Evolutionary conservation across 1,140 invertebrate genomes (phyloP).

Genomic region (Acyrthosiphon pisum): DNA sequence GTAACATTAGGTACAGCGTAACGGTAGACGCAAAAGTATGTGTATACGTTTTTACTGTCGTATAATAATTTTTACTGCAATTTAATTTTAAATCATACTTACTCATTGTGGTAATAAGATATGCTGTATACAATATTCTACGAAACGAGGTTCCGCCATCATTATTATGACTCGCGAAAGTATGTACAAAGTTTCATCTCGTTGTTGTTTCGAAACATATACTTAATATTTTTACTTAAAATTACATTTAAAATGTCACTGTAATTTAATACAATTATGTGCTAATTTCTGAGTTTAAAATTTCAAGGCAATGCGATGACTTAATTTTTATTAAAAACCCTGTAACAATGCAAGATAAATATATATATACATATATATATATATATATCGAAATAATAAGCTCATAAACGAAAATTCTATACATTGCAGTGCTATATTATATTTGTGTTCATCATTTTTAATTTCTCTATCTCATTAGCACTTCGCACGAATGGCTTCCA

Average conservation of each 20-base stretch:
- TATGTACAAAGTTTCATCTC: background rate
- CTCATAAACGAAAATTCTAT: background rate
- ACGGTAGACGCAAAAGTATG: background rate
- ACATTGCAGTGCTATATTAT: background rate
- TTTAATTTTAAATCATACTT: conserved; percentile 22
- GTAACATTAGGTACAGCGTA: background rate
- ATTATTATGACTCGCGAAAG: background rate
- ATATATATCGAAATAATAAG: background rate
- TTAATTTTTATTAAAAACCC: background rate
- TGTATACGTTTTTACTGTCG: background rate
- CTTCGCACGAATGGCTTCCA: background rate
- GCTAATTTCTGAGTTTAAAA: background rate
- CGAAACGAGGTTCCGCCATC: background rate
- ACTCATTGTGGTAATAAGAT: background rate
- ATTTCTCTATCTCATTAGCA: background rate
- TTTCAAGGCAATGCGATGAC: background rate
- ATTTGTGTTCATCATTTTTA: background rate
- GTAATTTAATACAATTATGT: background rate
- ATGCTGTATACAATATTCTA: background rate
- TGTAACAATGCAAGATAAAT: background rate
- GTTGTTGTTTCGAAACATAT: background rate
- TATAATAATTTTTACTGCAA: background rate
- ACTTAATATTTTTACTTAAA: background rate
- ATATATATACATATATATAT: background rate
- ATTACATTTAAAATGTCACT: background rate